A percentile compares a stretch with the other conserved stretches of the same genome.
These are phyloP conservation scores for Polydrusus cervinus DNA, from an alignment of 2,888 invertebrate genomes.

Conservation along the genomic window DNA sequence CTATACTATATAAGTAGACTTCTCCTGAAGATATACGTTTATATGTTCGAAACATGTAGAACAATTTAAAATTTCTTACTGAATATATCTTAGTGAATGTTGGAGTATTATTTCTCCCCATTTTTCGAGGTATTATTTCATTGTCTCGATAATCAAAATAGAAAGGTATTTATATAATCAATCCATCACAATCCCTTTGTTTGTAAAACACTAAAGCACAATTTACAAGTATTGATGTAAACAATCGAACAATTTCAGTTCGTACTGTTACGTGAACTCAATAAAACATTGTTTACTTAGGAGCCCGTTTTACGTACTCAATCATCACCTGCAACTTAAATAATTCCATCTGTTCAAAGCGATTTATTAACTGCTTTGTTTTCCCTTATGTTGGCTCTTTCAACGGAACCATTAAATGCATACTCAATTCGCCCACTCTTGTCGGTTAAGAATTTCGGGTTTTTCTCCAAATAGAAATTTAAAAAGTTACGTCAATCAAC, in stretches of 20 bases:
- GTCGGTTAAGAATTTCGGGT: slow-evolving; percentile 18
- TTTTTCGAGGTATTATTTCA: too few relatives aligned
- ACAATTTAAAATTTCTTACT: too few relatives aligned
- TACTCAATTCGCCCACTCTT: slow-evolving; percentile 26
- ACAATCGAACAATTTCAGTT: slow-evolving; percentile 15
- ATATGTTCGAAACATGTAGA: too few relatives aligned
- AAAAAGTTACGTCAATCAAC: not conserved
- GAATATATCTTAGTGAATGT: too few relatives aligned
- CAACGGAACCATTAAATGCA: slow-evolving; percentile 61
- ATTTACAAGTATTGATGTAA: slow-evolving; percentile 47
- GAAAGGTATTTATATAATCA: slow-evolving; percentile 45
- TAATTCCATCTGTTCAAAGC: slow-evolving; percentile 63
- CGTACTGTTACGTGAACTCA: slow-evolving; percentile 53
- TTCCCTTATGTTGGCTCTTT: slow-evolving; percentile 62
- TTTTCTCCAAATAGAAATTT: slow-evolving; percentile 18
- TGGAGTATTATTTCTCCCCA: too few relatives aligned
- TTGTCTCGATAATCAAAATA: slow-evolving; percentile 26
- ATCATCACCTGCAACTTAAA: slow-evolving; percentile 63
- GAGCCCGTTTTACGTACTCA: slow-evolving; percentile 63
- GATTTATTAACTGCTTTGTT: slow-evolving; percentile 65
- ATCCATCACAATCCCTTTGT: slow-evolving; percentile 44
- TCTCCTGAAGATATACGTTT: too few relatives aligned
- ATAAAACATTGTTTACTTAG: slow-evolving; percentile 64
- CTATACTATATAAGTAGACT: too few relatives aligned
- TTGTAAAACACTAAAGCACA: slow-evolving; percentile 48